A percentile compares a stretch with the other conserved stretches of the same genome.
Conservation (phyloP, 2,797 vertebrate genomes). For the Nannoperca australis region DNA sequence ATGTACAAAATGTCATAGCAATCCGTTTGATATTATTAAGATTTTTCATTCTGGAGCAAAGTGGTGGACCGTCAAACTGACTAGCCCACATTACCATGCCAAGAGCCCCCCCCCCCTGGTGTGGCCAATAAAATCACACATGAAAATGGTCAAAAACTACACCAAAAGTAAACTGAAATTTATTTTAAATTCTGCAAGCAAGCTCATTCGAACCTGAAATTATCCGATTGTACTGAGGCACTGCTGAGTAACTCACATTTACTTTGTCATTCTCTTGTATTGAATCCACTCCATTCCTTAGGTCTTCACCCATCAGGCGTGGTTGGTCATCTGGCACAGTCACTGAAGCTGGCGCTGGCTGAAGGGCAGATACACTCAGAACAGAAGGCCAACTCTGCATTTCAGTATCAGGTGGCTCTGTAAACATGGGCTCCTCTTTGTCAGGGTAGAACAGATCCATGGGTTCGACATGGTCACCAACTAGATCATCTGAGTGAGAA, state of each 20-base stretch:
- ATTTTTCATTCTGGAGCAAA: neutral
- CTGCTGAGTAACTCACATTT: slow-evolving; percentile 17
- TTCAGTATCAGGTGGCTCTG: slow-evolving; percentile 67
- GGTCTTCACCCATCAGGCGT: slow-evolving; percentile 36
- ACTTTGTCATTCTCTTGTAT: slow-evolving; percentile 40
- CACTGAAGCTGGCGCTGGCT: slow-evolving; percentile 80
- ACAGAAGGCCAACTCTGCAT: slow-evolving; percentile 74
- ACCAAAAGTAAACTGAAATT: slow-evolving; percentile 9
- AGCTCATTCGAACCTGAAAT: neutral
- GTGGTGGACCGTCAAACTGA: neutral
- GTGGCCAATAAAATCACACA: no score
- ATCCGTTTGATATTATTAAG: neutral
- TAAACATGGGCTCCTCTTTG: slow-evolving; percentile 68
- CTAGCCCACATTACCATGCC: neutral
- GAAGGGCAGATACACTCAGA: slow-evolving; percentile 81
- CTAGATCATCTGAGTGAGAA: slow-evolving; percentile 50
- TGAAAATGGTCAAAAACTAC: neutral
- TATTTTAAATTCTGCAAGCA: neutral
- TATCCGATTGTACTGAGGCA: neutral
- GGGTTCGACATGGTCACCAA: slow-evolving; percentile 63
- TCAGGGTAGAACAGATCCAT: slow-evolving; percentile 78
- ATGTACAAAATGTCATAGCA: neutral
- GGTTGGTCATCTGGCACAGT: slow-evolving; percentile 47
- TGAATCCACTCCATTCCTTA: neutral
- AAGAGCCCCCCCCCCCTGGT: neutral